Evolutionary conservation across 2,113 vertebrate genomes (phyloP).

Genomic region (Pantherophis guttatus): DNA sequence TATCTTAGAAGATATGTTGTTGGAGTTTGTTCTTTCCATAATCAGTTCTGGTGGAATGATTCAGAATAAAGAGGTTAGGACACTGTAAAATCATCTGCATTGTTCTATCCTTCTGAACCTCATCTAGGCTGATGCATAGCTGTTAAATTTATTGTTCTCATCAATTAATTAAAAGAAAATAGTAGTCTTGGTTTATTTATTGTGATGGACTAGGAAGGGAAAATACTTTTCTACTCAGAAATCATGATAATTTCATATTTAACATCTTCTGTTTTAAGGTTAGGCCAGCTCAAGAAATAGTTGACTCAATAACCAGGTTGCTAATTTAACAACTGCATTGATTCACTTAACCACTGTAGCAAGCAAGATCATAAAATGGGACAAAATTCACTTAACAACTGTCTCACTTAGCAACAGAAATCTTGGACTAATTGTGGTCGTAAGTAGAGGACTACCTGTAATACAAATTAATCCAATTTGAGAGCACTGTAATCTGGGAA

Average conservation of each 20-base stretch:
- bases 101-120: neutral
- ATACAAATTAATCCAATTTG: no score
- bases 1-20: neutral
- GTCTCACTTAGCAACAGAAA: no score
- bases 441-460: no score
- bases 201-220: neutral
- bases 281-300: slow-evolving; percentile 5
- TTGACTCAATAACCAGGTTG: neutral
- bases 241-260: slow-evolving; percentile 10
- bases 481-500: no score
- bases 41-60: neutral
- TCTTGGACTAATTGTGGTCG: no score
- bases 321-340: no score
- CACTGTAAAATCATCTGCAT: neutral
- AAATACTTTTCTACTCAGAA: neutral
- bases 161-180: neutral
- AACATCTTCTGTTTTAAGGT: neutral
- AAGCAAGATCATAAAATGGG: no score
- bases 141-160: slow-evolving; percentile 13
- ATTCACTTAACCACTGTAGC: no score
- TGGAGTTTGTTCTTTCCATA: neutral
- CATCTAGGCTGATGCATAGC: neutral
- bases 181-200: neutral
- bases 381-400: no score
- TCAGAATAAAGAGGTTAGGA: neutral